Percentiles rank a stretch among this genome's conserved stretches.
phyloP scores from a whole-genome alignment of 2,797 vertebrate genomes.

The Typhlichthys eigenmanni region DNA sequence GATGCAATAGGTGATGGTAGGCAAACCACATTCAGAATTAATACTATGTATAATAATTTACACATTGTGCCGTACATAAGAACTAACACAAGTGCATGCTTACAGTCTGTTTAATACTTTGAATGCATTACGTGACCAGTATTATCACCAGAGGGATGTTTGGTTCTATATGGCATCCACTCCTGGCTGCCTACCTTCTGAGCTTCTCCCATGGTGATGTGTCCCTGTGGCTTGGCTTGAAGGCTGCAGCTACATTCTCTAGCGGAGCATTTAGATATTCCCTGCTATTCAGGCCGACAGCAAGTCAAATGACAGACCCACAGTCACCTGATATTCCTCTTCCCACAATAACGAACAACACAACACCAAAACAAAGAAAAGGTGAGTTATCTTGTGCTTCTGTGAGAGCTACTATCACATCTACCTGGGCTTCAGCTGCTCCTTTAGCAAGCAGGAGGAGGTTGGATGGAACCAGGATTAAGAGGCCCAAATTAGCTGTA shows the following conservation, averaged over 20 bases:
- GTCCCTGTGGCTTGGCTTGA: slow-evolving; percentile 55
- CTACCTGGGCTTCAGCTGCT: slow-evolving; percentile 57
- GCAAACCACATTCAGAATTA: too few species aligned
- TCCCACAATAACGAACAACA: slow-evolving; percentile 1
- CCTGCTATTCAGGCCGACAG: slow-evolving; percentile 33
- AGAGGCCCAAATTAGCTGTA: slow-evolving; percentile 83
- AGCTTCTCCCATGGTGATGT: slow-evolving; percentile 84
- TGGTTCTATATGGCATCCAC: slow-evolving; percentile 15
- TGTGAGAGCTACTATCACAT: slow-evolving; percentile 38
- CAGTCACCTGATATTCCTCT: neutral
- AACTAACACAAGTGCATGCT: too few species aligned
- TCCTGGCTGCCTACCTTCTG: slow-evolving; percentile 81
- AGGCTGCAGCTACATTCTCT: slow-evolving; percentile 75
- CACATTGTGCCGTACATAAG: too few species aligned
- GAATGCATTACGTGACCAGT: too few species aligned
- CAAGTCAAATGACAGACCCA: slow-evolving; percentile 12
- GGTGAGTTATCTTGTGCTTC: slow-evolving; percentile 18
- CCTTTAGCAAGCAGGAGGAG: slow-evolving; percentile 54
- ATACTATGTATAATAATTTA: too few species aligned
- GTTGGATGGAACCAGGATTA: slow-evolving; percentile 78
- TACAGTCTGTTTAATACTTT: too few species aligned
- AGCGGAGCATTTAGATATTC: slow-evolving; percentile 51
- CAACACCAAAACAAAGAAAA: slow-evolving; percentile 1
- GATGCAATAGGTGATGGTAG: too few species aligned
- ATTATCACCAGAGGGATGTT: slow-evolving; percentile 18